These are phyloP conservation scores for Ammodytes dubius DNA, from an alignment of 2,113 vertebrate genomes.

Conservation along the genomic window DNA sequence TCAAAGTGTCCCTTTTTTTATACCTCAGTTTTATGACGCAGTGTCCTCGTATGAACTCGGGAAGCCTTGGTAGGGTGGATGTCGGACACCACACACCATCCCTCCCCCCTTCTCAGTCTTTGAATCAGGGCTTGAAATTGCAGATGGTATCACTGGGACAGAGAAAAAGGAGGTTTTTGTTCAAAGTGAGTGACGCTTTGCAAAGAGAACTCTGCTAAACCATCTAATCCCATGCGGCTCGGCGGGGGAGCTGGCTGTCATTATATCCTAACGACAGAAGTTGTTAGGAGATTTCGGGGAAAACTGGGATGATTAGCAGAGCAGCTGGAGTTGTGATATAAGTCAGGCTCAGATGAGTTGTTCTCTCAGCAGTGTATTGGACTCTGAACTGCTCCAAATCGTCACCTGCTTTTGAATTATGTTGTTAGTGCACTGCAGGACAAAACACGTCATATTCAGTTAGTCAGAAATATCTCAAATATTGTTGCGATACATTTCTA, in stretches of 20 bases:
- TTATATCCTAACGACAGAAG: background rate
- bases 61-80: background rate
- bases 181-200: slow-evolving; percentile 26
- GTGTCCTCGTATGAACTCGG: slow-evolving; percentile 23
- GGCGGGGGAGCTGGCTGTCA: slow-evolving; percentile 1
- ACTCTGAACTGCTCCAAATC: background rate
- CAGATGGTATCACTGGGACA: slow-evolving; percentile 59
- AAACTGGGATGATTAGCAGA: background rate
- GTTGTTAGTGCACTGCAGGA: background rate
- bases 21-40: background rate
- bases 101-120: background rate
- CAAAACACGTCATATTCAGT: background rate
- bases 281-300: background rate
- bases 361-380: background rate
- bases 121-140: slow-evolving; percentile 59
- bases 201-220: slow-evolving; percentile 20
- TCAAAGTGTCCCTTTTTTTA: background rate
- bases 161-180: slow-evolving; percentile 44
- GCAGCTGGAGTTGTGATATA: slow-evolving; percentile 5
- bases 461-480: too few relatives aligned
- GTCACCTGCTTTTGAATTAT: background rate
- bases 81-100: background rate
- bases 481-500: too few relatives aligned
- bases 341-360: slow-evolving; percentile 6
- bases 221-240: slow-evolving; percentile 49